Conservation (phyloP, 1,140 invertebrate species). For the Frieseomelitta varia region DNA sequence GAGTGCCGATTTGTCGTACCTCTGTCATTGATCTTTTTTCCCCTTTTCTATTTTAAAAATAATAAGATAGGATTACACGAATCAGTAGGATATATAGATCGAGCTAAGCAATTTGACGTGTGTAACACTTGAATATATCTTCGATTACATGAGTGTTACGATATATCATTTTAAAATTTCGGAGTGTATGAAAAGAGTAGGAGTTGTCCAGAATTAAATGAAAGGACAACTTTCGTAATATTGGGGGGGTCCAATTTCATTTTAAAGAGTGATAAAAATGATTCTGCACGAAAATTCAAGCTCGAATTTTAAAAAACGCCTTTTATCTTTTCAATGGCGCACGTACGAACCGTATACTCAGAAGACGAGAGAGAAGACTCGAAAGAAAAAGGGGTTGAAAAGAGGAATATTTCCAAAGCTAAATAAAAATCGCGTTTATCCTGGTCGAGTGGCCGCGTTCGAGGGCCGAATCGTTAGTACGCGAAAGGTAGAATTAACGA, state of each 20-base stretch:
- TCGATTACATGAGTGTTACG: background rate
- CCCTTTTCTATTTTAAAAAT: background rate
- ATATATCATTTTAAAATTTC: background rate
- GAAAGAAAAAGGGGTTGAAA: background rate
- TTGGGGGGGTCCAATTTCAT: background rate
- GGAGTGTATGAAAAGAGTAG: too few relatives aligned
- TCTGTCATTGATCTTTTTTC: too few relatives aligned
- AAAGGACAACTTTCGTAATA: background rate
- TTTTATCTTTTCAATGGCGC: background rate
- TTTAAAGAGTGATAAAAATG: background rate
- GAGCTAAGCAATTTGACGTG: background rate
- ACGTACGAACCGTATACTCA: too few relatives aligned
- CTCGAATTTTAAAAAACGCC: background rate
- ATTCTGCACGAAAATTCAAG: background rate
- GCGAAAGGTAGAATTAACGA: slow-evolving; percentile 36
- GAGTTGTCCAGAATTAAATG: background rate
- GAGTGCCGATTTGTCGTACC: background rate
- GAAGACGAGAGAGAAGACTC: background rate
- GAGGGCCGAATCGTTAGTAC: slow-evolving; percentile 35
- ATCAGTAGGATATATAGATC: background rate
- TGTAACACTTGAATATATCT: background rate
- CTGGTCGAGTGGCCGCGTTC: slow-evolving; percentile 2
- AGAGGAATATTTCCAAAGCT: background rate
- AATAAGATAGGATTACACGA: background rate
- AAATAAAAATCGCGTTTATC: slow-evolving; percentile 46